A percentile compares a stretch with the other conserved stretches of the same genome.
These are phyloP conservation scores for Anorthoa munda DNA, from an alignment of 2,888 invertebrate species.

Conservation along the genomic window DNA sequence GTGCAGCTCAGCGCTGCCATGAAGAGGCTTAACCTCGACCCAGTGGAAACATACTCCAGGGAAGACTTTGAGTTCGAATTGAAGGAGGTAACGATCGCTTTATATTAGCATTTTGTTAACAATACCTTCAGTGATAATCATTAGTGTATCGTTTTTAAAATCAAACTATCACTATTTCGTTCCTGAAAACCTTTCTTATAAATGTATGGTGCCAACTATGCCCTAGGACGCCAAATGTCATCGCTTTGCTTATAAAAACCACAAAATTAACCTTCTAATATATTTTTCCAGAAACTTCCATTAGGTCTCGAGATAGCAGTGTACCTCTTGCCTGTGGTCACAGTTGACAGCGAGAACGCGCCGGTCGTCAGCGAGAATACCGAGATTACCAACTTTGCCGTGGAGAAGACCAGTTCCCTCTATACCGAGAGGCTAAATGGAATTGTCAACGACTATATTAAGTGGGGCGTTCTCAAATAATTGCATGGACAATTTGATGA, in stretches of 20 bases:
- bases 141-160: too few relatives aligned
- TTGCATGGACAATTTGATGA: not conserved
- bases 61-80: constrained; percentile 33
- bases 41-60: constrained; percentile 47
- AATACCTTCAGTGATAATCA: too few relatives aligned
- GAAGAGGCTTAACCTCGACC: constrained; percentile 69
- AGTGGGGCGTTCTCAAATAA: constrained; percentile 71
- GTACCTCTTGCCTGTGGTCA: constrained; percentile 73
- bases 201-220: too few relatives aligned
- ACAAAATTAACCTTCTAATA: not conserved
- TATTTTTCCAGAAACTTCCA: constrained; percentile 70
- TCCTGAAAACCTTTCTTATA: too few relatives aligned
- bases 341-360: constrained; percentile 71
- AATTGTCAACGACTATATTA: constrained; percentile 74
- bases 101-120: not conserved
- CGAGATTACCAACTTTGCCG: constrained; percentile 62
- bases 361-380: constrained; percentile 66
- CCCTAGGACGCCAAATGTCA: not conserved
- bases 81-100: constrained; percentile 66
- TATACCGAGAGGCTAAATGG: constrained; percentile 75
- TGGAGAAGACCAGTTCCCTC: constrained; percentile 69
- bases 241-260: not conserved
- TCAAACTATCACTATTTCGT: too few relatives aligned
- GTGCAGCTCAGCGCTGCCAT: too few relatives aligned
- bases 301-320: constrained; percentile 71